Conservation (phyloP, 2,113 vertebrate genomes). For the Chelonoidis abingdonii region DNA sequence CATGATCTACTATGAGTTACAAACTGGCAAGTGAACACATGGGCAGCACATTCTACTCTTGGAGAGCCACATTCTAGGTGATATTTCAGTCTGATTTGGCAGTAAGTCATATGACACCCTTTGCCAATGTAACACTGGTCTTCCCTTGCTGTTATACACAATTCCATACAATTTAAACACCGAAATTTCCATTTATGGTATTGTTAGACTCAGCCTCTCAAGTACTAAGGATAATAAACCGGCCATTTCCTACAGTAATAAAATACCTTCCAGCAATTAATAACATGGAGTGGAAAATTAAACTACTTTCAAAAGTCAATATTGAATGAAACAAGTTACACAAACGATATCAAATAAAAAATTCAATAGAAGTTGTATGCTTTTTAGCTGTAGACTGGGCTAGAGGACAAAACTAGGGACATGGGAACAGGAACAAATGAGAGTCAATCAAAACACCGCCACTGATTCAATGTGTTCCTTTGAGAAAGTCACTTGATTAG, state of each 20-base stretch:
- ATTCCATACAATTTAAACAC: slow-evolving; percentile 64
- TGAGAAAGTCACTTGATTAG: background rate
- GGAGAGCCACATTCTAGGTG: background rate
- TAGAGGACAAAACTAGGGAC: background rate
- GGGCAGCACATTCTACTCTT: background rate
- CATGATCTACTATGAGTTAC: background rate
- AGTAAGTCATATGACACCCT: background rate
- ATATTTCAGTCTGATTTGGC: background rate
- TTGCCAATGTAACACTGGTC: background rate
- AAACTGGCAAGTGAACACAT: background rate
- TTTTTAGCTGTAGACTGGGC: background rate
- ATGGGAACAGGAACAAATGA: slow-evolving; percentile 13
- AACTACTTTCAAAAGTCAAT: slow-evolving; percentile 11
- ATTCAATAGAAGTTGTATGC: background rate
- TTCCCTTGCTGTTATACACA: background rate
- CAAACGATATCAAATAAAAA: background rate
- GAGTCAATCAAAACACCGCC: background rate
- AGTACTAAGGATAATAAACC: slow-evolving; percentile 61
- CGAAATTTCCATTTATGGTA: slow-evolving; percentile 45
- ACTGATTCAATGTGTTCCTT: background rate
- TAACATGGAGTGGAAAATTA: slow-evolving; percentile 51
- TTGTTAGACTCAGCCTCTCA: slow-evolving; percentile 35
- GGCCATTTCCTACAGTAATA: slow-evolving; percentile 49
- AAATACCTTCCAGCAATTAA: slow-evolving; percentile 60
- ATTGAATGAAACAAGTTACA: slow-evolving; percentile 30